These are phyloP conservation scores for Sebastes oblongus DNA, from an alignment of 2,797 vertebrate species.

Conservation along the genomic window DNA sequence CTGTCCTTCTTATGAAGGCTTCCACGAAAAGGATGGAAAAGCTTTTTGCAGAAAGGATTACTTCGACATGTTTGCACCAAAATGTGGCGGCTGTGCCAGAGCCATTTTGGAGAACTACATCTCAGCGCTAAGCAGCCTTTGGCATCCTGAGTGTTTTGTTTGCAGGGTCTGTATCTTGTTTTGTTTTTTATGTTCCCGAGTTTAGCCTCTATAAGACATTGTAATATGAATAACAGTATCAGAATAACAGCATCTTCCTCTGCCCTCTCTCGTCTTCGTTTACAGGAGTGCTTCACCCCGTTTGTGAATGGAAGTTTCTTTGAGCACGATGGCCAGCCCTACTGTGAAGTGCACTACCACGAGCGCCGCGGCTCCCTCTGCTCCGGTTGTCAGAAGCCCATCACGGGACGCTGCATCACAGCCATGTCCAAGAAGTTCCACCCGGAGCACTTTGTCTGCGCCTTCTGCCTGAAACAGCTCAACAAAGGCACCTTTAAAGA, in stretches of 20 bases:
- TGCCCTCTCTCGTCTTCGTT: neutral
- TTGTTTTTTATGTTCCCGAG: neutral
- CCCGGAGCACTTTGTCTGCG: slow-evolving; percentile 98
- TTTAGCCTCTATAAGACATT: neutral
- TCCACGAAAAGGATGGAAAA: slow-evolving; percentile 98
- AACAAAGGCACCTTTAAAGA: slow-evolving; percentile 99
- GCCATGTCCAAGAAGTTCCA: slow-evolving; percentile 99
- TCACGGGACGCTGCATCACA: slow-evolving; percentile 98
- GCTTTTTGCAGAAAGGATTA: slow-evolving; percentile 99
- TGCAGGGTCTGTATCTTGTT: slow-evolving; percentile 88
- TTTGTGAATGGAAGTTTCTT: slow-evolving; percentile 98
- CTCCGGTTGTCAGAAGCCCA: slow-evolving; percentile 98
- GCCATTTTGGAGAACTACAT: slow-evolving; percentile 99
- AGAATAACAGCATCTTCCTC: neutral
- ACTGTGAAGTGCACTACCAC: slow-evolving; percentile 98
- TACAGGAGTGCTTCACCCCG: slow-evolving; percentile 96
- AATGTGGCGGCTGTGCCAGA: slow-evolving; percentile 95
- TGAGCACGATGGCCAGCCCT: slow-evolving; percentile 96
- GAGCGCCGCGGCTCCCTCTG: slow-evolving; percentile 95
- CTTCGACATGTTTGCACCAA: slow-evolving; percentile 98
- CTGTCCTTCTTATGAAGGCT: slow-evolving; percentile 78
- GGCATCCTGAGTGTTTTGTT: slow-evolving; percentile 99
- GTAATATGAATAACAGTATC: neutral
- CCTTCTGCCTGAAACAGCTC: slow-evolving; percentile 99
- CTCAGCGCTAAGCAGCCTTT: slow-evolving; percentile 96